Evolutionary conservation across 2,888 invertebrate species (phyloP).

Genomic region (Fissipunctia ypsillon): DNA sequence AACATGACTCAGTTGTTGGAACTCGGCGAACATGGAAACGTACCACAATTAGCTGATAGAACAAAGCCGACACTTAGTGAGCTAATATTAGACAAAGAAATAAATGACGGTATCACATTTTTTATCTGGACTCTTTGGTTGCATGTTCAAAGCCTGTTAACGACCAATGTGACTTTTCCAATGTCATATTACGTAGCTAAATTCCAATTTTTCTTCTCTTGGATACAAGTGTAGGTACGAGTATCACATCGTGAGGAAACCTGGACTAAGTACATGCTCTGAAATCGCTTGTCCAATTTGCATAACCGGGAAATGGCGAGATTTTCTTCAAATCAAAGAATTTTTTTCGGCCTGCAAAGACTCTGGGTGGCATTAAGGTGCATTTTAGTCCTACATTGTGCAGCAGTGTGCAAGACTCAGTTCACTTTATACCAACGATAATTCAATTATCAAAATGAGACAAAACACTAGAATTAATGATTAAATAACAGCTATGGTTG

Average conservation of each 20-base stretch:
- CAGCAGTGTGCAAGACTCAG: neutral
- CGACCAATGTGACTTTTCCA: conserved; percentile 8
- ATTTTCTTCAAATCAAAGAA: neutral
- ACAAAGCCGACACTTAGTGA: conserved; percentile 49
- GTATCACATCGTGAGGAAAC: too few species aligned
- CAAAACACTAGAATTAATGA: neutral
- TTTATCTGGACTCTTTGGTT: conserved; percentile 26
- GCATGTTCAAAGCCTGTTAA: conserved; percentile 15
- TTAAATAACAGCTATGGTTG: neutral
- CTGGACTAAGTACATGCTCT: neutral
- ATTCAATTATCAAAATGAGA: neutral
- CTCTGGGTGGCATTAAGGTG: neutral
- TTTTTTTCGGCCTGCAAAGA: neutral
- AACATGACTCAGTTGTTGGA: conserved; percentile 56
- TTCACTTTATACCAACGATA: too few species aligned
- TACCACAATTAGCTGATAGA: conserved; percentile 50
- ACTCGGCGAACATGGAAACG: conserved; percentile 53
- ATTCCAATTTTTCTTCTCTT: neutral
- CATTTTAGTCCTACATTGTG: neutral
- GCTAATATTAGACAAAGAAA: conserved; percentile 46
- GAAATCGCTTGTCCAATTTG: neutral
- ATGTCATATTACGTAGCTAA: conserved; percentile 3
- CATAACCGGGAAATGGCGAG: neutral
- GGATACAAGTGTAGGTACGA: too few species aligned
- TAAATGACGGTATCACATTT: conserved; percentile 35